Evolutionary conservation across 2,113 vertebrate genomes (phyloP).

Genomic region (Aptenodytes forsteri): DNA sequence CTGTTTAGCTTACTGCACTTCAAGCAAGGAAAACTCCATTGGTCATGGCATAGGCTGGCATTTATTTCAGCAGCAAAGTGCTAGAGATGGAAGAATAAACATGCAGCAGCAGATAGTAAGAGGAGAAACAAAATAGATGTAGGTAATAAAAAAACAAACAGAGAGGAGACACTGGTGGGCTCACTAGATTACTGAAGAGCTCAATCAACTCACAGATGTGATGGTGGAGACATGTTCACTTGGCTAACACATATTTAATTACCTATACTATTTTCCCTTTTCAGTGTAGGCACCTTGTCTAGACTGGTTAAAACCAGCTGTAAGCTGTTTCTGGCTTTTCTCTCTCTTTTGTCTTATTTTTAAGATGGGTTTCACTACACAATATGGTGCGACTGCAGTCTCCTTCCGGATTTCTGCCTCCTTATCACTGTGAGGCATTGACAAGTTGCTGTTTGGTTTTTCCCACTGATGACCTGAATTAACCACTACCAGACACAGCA

Average conservation of each 20-base stretch:
- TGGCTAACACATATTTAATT: neutral
- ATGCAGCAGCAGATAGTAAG: neutral
- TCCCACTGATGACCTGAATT: neutral
- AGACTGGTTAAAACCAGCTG: neutral
- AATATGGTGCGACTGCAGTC: neutral
- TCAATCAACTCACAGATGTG: neutral
- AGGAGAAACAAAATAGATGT: neutral
- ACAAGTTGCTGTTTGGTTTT: neutral
- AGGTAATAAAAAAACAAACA: neutral
- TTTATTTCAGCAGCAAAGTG: neutral
- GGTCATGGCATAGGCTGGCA: neutral
- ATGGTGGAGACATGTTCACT: neutral
- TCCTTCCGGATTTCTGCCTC: neutral
- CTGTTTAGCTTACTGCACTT: neutral
- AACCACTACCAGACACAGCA: neutral
- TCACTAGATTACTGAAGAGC: neutral
- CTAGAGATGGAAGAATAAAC: neutral
- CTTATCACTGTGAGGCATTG: rapidly evolving
- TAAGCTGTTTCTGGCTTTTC: neutral
- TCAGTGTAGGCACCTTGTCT: neutral
- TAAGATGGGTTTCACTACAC: neutral
- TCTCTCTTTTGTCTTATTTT: neutral
- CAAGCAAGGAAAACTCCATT: neutral
- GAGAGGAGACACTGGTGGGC: neutral
- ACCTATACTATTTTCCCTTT: neutral